Conservation (phyloP, 1,140 invertebrate genomes). For the Chironomus tepperi region DNA sequence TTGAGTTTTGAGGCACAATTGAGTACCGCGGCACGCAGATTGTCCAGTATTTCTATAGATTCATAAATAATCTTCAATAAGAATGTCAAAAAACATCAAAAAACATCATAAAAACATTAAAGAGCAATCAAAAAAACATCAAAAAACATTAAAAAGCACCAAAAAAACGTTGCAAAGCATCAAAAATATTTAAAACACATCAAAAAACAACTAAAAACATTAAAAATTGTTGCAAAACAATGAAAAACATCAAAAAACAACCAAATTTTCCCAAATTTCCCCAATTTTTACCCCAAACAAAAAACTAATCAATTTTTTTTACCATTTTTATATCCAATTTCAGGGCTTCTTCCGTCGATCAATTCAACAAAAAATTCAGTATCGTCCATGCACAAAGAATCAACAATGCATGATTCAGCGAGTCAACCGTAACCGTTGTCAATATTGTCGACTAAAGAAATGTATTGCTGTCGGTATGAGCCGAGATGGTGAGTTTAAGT, state of each 20-base stretch:
- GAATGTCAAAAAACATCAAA: too few species aligned
- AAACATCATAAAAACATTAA: too few species aligned
- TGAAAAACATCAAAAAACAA: neutral
- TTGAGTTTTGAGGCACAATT: too few species aligned
- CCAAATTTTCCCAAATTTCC: neutral
- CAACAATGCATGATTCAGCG: slow-evolving; percentile 94
- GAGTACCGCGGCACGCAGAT: too few species aligned
- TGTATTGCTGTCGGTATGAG: slow-evolving; percentile 98
- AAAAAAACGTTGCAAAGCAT: too few species aligned
- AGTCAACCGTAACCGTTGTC: slow-evolving; percentile 94
- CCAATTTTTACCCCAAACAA: too few species aligned
- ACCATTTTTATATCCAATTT: slow-evolving; percentile 30
- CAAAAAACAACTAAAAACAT: too few species aligned
- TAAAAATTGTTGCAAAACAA: neutral
- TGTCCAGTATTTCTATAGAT: too few species aligned
- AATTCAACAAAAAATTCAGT: slow-evolving; percentile 98
- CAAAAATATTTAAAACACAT: too few species aligned
- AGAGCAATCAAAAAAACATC: too few species aligned
- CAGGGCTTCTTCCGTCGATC: slow-evolving; percentile 81
- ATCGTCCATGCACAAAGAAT: slow-evolving; percentile 94
- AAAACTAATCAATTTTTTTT: neutral
- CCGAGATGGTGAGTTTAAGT: slow-evolving; percentile 73
- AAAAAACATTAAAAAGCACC: too few species aligned
- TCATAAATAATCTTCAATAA: too few species aligned
- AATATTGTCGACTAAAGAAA: slow-evolving; percentile 95